Evolutionary conservation across 1,140 invertebrate genomes (phyloP), one percentile per base, ranked within the genome.

Genomic region (Papilio aristodemus): DNA sequence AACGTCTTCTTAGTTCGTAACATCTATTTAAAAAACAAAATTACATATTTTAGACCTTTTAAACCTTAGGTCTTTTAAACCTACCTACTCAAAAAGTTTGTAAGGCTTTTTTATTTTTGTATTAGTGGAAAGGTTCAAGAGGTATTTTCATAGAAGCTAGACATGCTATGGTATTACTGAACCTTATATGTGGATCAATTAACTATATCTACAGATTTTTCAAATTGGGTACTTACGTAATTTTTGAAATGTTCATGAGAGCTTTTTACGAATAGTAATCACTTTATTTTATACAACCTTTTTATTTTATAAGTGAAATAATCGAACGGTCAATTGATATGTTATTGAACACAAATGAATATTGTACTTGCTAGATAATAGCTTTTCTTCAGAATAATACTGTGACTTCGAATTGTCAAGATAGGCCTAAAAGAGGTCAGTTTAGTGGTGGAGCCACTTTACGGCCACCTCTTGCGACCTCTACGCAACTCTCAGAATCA

Each of bases 371-470:
- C 6, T 6, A 9, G 9, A 13, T 1, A 22, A 50, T 46, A 32
- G 17, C 10, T 54, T 10, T 11, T 10, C 22, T 4, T 13, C 19
- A 54, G 13, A 54, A 54, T 54, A 54, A 22, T 54, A 54, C 4
- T 54, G 9, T 19, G 11, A 3, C 19, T 25, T 54, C 46, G 19
- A 25, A 54, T 17, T 54, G 46, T 54, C 17, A 54, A 54, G 19
- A 54, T 54, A 54, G 8, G 5, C n/a, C 43, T 22, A 17, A 54
- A 54, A 54, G 46, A 54, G 46, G 19, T 13, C 46, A 54, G 46
- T 54, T 54, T 54, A 22, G 46, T 13, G 10, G 38, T 10, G 11
- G 19, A 22, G 43, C n/a, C 11, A 54, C 9, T 25, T 54, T 54
- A 25, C 22, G 22, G 10, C 19, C 19, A 54, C 46, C 46, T 54